These are phyloP conservation scores for Trissoscelio sp. DNA, from an alignment of 2,888 invertebrate genomes.

Conservation along the genomic window DNA sequence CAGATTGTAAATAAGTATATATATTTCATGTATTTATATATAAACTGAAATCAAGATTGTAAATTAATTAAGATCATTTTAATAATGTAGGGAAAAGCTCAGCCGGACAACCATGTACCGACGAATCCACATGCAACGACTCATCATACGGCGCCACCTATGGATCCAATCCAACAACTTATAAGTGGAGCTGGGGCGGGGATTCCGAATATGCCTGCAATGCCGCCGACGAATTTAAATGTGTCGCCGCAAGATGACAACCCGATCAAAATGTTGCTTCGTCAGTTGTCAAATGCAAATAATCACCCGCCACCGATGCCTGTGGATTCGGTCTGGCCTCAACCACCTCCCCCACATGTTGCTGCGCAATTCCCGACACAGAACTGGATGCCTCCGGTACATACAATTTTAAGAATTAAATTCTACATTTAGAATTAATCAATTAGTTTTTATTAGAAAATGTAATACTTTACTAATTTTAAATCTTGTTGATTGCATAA, in stretches of 20 bases:
- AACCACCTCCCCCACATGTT: slow-evolving; percentile 78
- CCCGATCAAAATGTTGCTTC: slow-evolving; percentile 84
- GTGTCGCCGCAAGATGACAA: slow-evolving; percentile 81
- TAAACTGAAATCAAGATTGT: no score
- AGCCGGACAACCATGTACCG: slow-evolving; percentile 76
- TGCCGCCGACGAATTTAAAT: slow-evolving; percentile 77
- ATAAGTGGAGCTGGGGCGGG: slow-evolving; percentile 80
- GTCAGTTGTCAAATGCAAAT: slow-evolving; percentile 82
- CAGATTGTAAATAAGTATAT: no score
- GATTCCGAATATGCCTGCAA: slow-evolving; percentile 82
- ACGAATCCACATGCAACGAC: slow-evolving; percentile 76
- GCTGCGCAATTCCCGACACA: slow-evolving; percentile 79
- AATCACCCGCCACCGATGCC: slow-evolving; percentile 73
- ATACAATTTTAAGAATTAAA: no score
- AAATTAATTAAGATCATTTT: no score
- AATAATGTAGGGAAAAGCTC: slow-evolving; percentile 74
- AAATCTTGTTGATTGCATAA: slow-evolving; percentile 28
- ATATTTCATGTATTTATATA: no score
- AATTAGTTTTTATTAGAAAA: no score
- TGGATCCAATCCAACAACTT: slow-evolving; percentile 84
- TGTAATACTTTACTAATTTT: no score
- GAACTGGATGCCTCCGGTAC: slow-evolving; percentile 81
- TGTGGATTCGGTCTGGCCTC: slow-evolving; percentile 81
- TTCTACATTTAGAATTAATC: no score
- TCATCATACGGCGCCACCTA: slow-evolving; percentile 74